phyloP scores from a whole-genome alignment of 2,113 vertebrate species.

The Hassar affinis region DNA sequence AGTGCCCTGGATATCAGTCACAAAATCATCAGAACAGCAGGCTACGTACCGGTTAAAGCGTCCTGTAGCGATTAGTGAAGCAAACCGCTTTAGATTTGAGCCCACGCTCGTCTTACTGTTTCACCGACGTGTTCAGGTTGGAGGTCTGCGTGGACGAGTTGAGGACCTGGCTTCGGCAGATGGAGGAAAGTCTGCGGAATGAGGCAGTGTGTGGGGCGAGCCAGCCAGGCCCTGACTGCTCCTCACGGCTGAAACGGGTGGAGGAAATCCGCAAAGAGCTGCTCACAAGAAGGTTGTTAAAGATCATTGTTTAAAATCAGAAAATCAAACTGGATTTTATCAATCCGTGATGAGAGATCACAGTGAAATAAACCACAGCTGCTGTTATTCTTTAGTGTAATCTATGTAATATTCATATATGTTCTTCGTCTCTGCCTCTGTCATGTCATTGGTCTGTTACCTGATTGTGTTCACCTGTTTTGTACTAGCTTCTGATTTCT shows the following conservation, averaged over 20 bases:
- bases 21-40: no score
- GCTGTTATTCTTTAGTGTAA: no score
- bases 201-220: slow-evolving; percentile 76
- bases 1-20: not conserved
- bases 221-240: slow-evolving; percentile 78
- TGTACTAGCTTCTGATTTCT: not conserved
- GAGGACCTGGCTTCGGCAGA: slow-evolving; percentile 82
- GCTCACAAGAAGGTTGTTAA: slow-evolving; percentile 83
- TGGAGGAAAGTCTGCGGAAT: slow-evolving; percentile 79
- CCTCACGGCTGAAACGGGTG: slow-evolving; percentile 82
- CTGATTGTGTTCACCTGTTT: not conserved
- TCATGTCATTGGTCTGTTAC: not conserved
- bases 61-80: not conserved
- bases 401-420: no score
- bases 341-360: not conserved
- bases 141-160: slow-evolving; percentile 79
- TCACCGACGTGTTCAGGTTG: slow-evolving; percentile 74
- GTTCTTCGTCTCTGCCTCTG: no score
- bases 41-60: no score
- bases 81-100: not conserved
- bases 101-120: not conserved
- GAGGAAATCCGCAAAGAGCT: slow-evolving; percentile 87
- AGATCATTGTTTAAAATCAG: no score
- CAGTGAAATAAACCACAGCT: not conserved
- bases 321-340: no score